Base-by-base conservation (phyloP, 2,888 invertebrate genomes). In the Leptopilina syphax region DNA sequence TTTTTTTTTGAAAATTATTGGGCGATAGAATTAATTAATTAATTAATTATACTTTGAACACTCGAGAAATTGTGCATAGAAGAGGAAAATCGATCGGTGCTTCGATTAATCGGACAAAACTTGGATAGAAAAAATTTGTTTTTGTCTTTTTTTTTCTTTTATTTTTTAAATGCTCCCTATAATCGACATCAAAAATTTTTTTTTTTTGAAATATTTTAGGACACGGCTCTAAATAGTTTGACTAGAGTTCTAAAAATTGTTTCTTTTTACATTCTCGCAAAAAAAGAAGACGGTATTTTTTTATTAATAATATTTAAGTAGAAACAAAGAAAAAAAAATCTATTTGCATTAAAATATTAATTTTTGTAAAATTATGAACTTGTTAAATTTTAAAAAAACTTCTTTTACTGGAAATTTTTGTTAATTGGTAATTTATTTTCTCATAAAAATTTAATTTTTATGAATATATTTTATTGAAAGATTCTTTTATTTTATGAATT, bases 21-120 rank as follows among this genome's bases (percentile, higher is more conserved):
- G 57, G 73, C 73, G 73, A 73, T 73, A 73, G 73, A 18, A 18
- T 18, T 18, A 18, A 18, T 18, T 18, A 73, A 73, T 73, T 73
- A 60, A 60, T 60, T 47, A 57, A 57, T 57, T 57, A 57, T 13
- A 57, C 7, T 54, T 73, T 73, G 73, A 73, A 73, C 73, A 73
- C 57, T 73, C 54, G 73, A 73, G 34, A 73, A 73, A 57, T 73
- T 73, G 73, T 73, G 73, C 73, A 73, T 50, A 34, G 34, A 73
- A 73, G 34, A 73, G 73, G 54, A 57, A 54, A 73, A 54, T 73
- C n/a, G 73, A 73, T 73, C 73, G 27, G 73, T 73, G 73, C 73
- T 73, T 73, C 34, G 73, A 73, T 57, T 73, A 57, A 73, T 73
- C 73, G 57, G 73, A 73, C 73, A n/a, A 73, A 73, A 73, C n/a